These are phyloP conservation scores for Halichoerus grypus DNA, from an alignment of 2,113 vertebrate genomes.

Conservation along the genomic window DNA sequence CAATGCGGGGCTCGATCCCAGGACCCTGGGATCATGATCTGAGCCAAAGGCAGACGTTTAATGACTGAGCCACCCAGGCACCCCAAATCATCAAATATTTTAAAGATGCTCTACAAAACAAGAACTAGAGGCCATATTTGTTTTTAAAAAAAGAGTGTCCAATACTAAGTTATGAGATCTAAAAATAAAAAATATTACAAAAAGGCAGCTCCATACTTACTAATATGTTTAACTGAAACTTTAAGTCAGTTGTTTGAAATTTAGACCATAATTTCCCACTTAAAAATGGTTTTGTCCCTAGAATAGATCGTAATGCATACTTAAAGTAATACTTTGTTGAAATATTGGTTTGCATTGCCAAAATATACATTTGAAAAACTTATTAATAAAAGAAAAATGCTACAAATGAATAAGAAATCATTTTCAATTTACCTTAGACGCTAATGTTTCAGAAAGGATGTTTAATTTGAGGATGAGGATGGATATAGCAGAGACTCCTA, in stretches of 20 bases:
- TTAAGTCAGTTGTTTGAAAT: not conserved
- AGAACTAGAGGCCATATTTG: not conserved
- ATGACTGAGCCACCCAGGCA: no score
- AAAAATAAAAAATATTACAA: not conserved
- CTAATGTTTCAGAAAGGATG: not conserved
- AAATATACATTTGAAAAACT: slow-evolving; percentile 26
- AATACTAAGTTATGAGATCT: not conserved
- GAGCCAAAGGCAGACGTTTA: no score
- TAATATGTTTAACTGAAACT: not conserved
- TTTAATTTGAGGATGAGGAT: not conserved
- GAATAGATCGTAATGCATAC: not conserved
- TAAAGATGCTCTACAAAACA: not conserved
- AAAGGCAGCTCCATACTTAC: not conserved
- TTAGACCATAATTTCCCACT: not conserved
- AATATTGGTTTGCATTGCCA: not conserved
- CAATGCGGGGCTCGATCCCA: no score
- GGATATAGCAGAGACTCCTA: not conserved
- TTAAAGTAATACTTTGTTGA: not conserved
- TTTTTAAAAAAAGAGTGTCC: not conserved
- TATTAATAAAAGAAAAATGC: not conserved
- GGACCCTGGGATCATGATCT: no score
- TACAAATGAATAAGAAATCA: not conserved
- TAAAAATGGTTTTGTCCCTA: not conserved
- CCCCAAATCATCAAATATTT: slow-evolving; percentile 39
- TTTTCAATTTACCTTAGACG: slow-evolving; percentile 3